Conservation (phyloP, 2,888 invertebrate species). For the Philereme vetulata region DNA sequence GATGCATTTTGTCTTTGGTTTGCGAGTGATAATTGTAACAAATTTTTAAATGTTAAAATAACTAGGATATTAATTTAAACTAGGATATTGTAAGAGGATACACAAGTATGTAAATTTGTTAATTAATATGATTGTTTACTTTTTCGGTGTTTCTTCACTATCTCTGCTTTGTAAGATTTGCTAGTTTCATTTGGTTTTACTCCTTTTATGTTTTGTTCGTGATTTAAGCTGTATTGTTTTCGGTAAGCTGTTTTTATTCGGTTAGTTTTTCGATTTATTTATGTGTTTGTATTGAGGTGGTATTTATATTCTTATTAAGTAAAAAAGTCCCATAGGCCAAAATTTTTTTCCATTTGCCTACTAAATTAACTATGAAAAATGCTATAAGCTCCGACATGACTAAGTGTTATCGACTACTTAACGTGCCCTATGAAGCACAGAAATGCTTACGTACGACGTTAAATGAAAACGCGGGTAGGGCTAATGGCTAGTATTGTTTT, state of each 20-base stretch:
- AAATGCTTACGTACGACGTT: too few relatives aligned
- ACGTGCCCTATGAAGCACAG: too few relatives aligned
- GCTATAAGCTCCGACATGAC: too few relatives aligned
- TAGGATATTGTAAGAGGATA: constrained; percentile 73
- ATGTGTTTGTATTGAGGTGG: constrained; percentile 46
- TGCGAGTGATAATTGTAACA: constrained; percentile 62
- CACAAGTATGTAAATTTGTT: constrained; percentile 70
- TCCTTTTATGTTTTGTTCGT: constrained; percentile 47
- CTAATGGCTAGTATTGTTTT: too few relatives aligned
- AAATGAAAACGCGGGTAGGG: too few relatives aligned
- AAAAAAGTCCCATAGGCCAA: too few relatives aligned
- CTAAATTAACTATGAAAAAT: too few relatives aligned
- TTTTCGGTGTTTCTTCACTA: constrained; percentile 42
- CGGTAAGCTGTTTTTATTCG: constrained; percentile 48
- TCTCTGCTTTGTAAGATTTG: constrained; percentile 65
- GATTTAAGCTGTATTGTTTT: constrained; percentile 47
- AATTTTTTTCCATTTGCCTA: too few relatives aligned
- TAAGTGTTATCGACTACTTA: too few relatives aligned
- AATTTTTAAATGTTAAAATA: constrained; percentile 28
- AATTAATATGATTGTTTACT: constrained; percentile 44
- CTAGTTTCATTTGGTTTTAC: constrained; percentile 52
- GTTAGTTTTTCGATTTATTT: constrained; percentile 31
- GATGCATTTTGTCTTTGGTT: constrained; percentile 76
- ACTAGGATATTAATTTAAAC: constrained; percentile 33
- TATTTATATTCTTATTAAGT: not conserved